phyloP scores from a whole-genome alignment of 2,888 invertebrate genomes.

The Tribolium freemani region DNA sequence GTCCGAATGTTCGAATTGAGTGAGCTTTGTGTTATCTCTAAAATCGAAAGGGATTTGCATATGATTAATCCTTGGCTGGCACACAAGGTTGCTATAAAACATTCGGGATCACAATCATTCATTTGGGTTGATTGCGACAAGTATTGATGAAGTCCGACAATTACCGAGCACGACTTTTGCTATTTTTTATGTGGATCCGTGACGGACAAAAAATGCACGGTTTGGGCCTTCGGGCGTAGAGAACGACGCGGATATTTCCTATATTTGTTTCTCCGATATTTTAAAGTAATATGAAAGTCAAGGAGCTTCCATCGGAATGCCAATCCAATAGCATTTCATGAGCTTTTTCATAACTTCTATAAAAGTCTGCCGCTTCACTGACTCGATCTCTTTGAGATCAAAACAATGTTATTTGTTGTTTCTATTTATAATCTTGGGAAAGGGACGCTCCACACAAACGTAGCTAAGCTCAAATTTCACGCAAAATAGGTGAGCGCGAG shows the following conservation, averaged over 20 bases:
- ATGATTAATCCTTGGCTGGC: slow-evolving; percentile 62
- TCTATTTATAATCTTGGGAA: slow-evolving; percentile 57
- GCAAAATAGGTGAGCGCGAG: not conserved
- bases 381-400: slow-evolving; percentile 60
- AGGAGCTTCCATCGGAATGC: slow-evolving; percentile 52
- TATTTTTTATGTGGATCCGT: slow-evolving; percentile 1
- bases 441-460: slow-evolving; percentile 3
- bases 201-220: not conserved
- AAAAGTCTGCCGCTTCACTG: slow-evolving; percentile 56
- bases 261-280: slow-evolving; percentile 36
- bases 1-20: slow-evolving; percentile 37
- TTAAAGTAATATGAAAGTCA: slow-evolving; percentile 44
- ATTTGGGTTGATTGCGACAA: slow-evolving; percentile 59
- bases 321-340: slow-evolving; percentile 59
- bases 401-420: slow-evolving; percentile 61
- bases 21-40: slow-evolving; percentile 45
- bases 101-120: slow-evolving; percentile 59
- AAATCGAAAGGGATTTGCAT: slow-evolving; percentile 60
- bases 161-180: slow-evolving; percentile 15
- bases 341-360: slow-evolving; percentile 60
- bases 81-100: slow-evolving; percentile 61
- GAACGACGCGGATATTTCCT: slow-evolving; percentile 12
- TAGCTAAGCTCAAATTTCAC: not conserved
- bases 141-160: slow-evolving; percentile 54
- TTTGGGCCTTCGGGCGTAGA: slow-evolving; percentile 1